These are phyloP conservation scores for Tragopan temminckii DNA, from an alignment of 2,797 vertebrate species.

Conservation along the genomic window DNA sequence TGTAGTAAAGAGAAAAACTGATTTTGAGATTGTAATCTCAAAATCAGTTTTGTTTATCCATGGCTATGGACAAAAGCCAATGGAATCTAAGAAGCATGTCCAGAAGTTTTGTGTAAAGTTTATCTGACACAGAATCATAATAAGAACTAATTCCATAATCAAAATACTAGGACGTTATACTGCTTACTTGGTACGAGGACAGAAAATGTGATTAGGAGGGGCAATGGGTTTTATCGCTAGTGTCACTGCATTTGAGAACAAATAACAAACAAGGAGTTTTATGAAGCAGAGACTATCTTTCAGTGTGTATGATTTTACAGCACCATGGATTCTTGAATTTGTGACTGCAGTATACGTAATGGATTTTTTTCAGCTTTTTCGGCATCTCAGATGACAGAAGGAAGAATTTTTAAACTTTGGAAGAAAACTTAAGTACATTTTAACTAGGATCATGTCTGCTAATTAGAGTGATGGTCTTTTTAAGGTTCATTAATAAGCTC, in stretches of 20 bases:
- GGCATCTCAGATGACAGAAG: not conserved
- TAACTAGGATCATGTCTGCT: not conserved
- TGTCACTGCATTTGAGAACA: not conserved
- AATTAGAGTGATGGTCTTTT: not conserved
- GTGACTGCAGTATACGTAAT: not conserved
- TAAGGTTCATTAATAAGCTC: not conserved
- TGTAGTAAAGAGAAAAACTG: not conserved
- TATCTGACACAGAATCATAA: not conserved
- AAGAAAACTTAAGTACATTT: not conserved
- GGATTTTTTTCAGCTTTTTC: not conserved
- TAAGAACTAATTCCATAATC: not conserved
- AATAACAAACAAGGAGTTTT: not conserved
- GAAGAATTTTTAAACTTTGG: not conserved
- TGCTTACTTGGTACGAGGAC: not conserved
- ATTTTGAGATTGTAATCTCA: not conserved
- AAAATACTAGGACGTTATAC: not conserved
- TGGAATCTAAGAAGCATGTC: not conserved
- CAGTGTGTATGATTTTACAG: not conserved
- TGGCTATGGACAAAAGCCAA: not conserved
- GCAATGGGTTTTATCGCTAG: not conserved
- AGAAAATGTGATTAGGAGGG: not conserved
- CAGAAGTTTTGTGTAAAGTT: not conserved
- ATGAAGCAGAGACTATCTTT: not conserved
- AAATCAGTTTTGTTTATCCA: not conserved
- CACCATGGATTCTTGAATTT: not conserved